A percentile compares a stretch with the other conserved stretches of the same genome.
Evolutionary conservation across 2,888 invertebrate species (phyloP).

Genomic region (Galerucella pusilla): DNA sequence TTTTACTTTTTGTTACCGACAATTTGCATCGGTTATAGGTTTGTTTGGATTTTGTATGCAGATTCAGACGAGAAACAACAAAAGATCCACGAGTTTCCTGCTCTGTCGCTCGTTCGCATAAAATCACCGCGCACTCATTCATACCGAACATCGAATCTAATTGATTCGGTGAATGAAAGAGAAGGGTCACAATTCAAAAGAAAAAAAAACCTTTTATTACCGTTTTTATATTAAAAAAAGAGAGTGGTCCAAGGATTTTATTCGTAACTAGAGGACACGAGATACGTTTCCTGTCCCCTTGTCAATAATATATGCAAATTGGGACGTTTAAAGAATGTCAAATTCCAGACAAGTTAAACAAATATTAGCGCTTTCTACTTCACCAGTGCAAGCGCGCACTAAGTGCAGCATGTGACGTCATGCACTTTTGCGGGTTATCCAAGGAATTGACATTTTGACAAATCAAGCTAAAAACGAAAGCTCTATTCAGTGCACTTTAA

Average conservation of each 20-base stretch:
- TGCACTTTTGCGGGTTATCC: too few relatives aligned
- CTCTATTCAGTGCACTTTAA: too few relatives aligned
- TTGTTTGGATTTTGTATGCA: constrained; percentile 25
- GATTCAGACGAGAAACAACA: constrained; percentile 15
- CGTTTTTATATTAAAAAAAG: not conserved
- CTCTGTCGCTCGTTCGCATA: not conserved
- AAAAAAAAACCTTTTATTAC: not conserved
- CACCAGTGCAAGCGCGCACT: too few relatives aligned
- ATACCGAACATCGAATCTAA: not conserved
- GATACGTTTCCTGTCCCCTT: too few relatives aligned
- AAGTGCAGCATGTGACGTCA: too few relatives aligned
- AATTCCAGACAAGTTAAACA: too few relatives aligned
- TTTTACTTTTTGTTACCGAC: constrained; percentile 22
- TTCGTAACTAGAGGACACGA: too few relatives aligned
- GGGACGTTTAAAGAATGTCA: too few relatives aligned
- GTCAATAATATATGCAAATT: too few relatives aligned
- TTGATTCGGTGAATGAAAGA: not conserved
- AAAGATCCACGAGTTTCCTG: not conserved
- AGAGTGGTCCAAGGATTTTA: not conserved
- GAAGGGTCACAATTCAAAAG: not conserved
- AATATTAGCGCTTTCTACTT: too few relatives aligned
- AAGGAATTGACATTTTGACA: too few relatives aligned
- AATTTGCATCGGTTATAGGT: constrained; percentile 29
- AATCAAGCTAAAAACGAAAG: too few relatives aligned
- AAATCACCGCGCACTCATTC: not conserved